These are phyloP conservation scores for Rhopalosiphum padi DNA, from an alignment of 1,140 invertebrate species.

Conservation along the genomic window DNA sequence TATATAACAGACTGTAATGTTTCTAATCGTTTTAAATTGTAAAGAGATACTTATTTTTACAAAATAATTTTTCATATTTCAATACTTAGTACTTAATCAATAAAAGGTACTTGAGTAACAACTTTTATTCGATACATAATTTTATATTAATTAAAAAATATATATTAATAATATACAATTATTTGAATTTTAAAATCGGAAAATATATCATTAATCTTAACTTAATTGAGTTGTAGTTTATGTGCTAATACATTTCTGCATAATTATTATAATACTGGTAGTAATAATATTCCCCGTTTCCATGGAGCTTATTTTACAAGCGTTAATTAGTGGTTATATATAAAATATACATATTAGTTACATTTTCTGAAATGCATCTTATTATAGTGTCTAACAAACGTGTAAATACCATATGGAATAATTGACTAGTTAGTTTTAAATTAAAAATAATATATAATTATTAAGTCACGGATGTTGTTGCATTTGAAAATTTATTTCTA, in stretches of 20 bases:
- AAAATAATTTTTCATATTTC: not conserved
- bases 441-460: not conserved
- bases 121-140: not conserved
- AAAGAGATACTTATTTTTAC: not conserved
- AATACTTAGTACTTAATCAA: not conserved
- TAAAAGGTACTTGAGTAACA: not conserved
- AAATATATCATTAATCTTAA: not conserved
- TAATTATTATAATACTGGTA: not conserved
- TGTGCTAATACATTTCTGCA: not conserved
- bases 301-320: not conserved
- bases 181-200: not conserved
- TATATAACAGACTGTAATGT: not conserved
- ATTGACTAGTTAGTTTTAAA: not conserved
- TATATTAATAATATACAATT: not conserved
- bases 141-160: not conserved
- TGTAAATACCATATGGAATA: not conserved
- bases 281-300: not conserved
- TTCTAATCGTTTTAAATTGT: not conserved
- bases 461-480: too few species aligned
- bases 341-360: not conserved
- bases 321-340: not conserved
- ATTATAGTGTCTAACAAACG: not conserved
- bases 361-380: not conserved
- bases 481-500: too few species aligned
- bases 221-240: not conserved